phyloP scores from a whole-genome alignment of 2,797 vertebrate genomes.

The Rhinichthys osculus region DNA sequence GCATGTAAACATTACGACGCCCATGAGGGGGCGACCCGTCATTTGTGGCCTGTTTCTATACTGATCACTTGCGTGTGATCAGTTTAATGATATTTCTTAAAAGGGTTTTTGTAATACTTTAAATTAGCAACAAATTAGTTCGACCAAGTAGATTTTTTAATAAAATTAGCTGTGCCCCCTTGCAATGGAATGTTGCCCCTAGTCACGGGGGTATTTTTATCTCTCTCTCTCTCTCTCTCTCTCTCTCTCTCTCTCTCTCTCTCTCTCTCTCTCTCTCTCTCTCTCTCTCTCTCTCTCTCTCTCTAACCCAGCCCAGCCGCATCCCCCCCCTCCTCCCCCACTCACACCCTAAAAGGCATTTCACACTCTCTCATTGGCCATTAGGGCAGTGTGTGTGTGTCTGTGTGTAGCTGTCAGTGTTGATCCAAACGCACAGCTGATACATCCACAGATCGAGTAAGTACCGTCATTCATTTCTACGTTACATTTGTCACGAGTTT shows the following conservation, averaged over 20 bases:
- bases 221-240: conserved; percentile 33
- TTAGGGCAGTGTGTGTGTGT: conserved; percentile 7
- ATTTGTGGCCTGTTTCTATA: too few relatives aligned
- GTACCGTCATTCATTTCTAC: conserved; percentile 60
- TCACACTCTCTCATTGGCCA: conserved; percentile 53
- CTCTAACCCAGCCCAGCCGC: not conserved
- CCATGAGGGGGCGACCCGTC: not conserved
- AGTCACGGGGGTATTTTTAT: conserved; percentile 52
- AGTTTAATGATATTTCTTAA: not conserved
- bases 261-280: conserved; percentile 24
- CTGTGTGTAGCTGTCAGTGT: conserved; percentile 30
- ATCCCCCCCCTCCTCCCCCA: not conserved
- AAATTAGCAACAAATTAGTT: not conserved
- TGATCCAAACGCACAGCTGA: conserved; percentile 53
- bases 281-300: conserved; percentile 8
- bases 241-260: conserved; percentile 38
- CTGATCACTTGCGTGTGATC: not conserved
- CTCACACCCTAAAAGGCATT: conserved; percentile 61
- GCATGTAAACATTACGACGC: not conserved
- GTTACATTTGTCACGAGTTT: not conserved
- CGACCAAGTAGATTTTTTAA: not conserved
- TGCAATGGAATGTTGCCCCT: conserved; percentile 47
- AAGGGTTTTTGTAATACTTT: too few relatives aligned
- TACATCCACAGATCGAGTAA: conserved; percentile 63
- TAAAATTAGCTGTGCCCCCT: conserved; percentile 20